Evolutionary conservation across 2,888 invertebrate genomes (phyloP), one percentile per base, ranked within the genome.

Genomic region (Scaptomyza parva): DNA sequence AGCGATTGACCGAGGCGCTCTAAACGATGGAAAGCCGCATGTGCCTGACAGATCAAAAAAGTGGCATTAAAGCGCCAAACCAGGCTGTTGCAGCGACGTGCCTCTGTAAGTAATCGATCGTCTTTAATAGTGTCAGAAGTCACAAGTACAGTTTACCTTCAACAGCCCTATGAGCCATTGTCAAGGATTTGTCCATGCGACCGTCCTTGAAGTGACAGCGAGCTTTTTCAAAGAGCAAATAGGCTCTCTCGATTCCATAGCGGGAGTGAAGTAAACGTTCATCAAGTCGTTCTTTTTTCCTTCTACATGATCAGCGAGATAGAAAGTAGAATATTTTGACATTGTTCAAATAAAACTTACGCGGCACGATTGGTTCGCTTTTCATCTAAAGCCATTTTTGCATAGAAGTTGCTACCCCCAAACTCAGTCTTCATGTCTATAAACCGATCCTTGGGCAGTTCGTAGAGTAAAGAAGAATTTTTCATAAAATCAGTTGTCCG

Each of bases 11-110:
- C 77, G 3, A 88, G 77, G 12, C 85, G 85, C 51, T 89, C 87
- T 30, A 76, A 76, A 20, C 88, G 89, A 48, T 80, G 78, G 8
- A 90, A 70, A 1, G 76, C 68, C 0, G 89, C 89, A 50, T 90
- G 88, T 4, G 89, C 76, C 51, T 90, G 89, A 22, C 87, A 85
- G 28, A 85, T 79, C 8, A 90, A 50, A 47, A 90, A 78, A 0
- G 69, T 60, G 48, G 83, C 78, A 3, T 90, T 78, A 30, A 90
- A 89, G 3, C 73, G 75, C 90, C 91, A 90, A 1, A 88, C 58
- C 7, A 62, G 11, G 39, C 87, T 89, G 28, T 82, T 78, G 72
- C 86, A 89, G 11, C 26, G 61, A 41, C 69, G 78, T 0, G 86
- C 74, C 73, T 89, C 89, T 85, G 52, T 2, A 11, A 17, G 7